Conservation (phyloP, 2,888 invertebrate genomes). For the Cepaea hortensis region DNA sequence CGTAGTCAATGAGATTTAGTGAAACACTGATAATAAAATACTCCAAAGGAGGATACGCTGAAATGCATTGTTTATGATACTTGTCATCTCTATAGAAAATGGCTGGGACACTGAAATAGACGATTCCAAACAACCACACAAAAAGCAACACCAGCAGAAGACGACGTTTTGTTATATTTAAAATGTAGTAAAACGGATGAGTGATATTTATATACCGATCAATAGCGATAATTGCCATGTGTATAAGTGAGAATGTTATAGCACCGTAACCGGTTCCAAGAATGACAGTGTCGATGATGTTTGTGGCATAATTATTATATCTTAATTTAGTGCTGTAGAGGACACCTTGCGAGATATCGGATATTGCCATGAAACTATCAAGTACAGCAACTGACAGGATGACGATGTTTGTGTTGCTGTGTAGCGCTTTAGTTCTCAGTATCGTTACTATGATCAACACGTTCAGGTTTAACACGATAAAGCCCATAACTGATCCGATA, state of each 20-base stretch:
- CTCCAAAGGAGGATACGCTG: neutral
- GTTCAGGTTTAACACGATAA: neutral
- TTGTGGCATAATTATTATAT: neutral
- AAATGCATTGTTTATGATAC: neutral
- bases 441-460: neutral
- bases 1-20: neutral
- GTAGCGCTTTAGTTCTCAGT: neutral
- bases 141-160: neutral
- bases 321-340: neutral
- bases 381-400: neutral
- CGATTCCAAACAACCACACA: neutral
- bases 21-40: neutral
- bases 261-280: neutral
- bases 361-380: neutral
- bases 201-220: conserved; percentile 28
- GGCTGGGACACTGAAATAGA: neutral
- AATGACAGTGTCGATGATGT: neutral
- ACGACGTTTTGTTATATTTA: neutral
- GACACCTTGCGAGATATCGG: too few species aligned
- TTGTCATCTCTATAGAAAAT: neutral
- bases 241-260: neutral
- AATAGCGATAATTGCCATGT: conserved; percentile 18
- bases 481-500: too few species aligned
- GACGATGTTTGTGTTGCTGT: neutral
- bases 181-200: neutral